Evolutionary conservation across 2,797 vertebrate species (phyloP).

Genomic region (Hylomyscus alleni): DNA sequence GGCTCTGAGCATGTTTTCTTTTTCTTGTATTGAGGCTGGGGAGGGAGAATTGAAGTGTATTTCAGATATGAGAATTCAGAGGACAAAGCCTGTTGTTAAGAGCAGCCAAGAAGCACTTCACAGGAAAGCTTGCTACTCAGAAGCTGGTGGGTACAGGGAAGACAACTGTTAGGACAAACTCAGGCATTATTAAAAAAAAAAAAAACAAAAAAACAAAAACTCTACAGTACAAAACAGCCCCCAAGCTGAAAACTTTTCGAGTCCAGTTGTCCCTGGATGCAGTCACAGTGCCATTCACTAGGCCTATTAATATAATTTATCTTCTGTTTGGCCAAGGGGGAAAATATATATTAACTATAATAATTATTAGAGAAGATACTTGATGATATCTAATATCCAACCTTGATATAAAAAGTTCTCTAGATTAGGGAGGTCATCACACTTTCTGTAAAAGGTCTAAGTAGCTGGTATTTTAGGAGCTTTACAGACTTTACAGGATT

Average conservation of each 20-base stretch:
- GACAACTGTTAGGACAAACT: conserved; percentile 3
- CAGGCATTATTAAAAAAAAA: not conserved
- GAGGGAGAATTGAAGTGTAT: not conserved
- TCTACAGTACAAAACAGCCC: not conserved
- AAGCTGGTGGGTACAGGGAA: not conserved
- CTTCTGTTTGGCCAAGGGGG: not conserved
- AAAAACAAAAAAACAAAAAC: not conserved
- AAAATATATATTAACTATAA: conserved; percentile 8
- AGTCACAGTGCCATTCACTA: not conserved
- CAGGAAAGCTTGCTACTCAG: not conserved
- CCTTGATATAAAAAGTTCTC: not conserved
- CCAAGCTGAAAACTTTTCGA: not conserved
- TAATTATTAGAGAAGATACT: not conserved
- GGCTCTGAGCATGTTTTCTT: not conserved
- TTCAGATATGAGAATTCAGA: not conserved
- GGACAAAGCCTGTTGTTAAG: not conserved
- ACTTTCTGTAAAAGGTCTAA: not conserved
- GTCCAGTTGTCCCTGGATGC: not conserved
- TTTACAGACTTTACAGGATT: not conserved
- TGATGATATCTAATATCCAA: not conserved
- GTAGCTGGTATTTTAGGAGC: not conserved
- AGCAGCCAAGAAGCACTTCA: not conserved
- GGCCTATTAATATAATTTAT: conserved; percentile 6
- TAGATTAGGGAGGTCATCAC: not conserved
- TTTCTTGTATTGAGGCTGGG: not conserved